These are phyloP conservation scores for Aphelenchoides avenae DNA, from an alignment of 1,140 invertebrate species.

Conservation along the genomic window DNA sequence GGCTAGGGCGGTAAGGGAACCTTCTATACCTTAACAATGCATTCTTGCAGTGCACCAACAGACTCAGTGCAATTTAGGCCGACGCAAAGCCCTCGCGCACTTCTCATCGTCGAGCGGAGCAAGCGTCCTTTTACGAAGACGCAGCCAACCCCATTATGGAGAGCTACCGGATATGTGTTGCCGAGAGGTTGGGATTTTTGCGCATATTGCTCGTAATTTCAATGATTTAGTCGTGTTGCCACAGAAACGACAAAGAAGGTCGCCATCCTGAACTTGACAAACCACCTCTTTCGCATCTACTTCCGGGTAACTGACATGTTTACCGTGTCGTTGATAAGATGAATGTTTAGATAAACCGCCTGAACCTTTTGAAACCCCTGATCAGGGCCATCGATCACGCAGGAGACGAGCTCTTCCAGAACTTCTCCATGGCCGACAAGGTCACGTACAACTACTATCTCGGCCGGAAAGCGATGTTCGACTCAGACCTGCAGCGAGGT, in stretches of 20 bases:
- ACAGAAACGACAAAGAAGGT: constrained; percentile 85
- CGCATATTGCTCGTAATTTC: constrained; percentile 7
- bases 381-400: constrained; percentile 86
- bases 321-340: too few relatives aligned
- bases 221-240: constrained; percentile 68
- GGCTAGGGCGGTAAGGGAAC: constrained; percentile 62
- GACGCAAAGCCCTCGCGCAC: constrained; percentile 25
- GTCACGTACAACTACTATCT: constrained; percentile 87
- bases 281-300: constrained; percentile 95
- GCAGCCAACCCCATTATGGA: constrained; percentile 53
- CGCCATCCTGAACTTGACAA: constrained; percentile 90
- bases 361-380: constrained; percentile 91
- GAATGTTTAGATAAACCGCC: constrained; percentile 74
- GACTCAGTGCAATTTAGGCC: constrained; percentile 36
- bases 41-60: too few relatives aligned
- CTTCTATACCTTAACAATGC: constrained; percentile 1
- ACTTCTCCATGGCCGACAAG: constrained; percentile 76
- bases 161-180: constrained; percentile 83
- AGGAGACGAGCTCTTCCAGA: constrained; percentile 78
- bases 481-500: too few relatives aligned
- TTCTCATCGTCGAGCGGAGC: constrained; percentile 22
- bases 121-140: constrained; percentile 38
- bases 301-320: constrained; percentile 79
- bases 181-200: constrained; percentile 72
- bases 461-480: constrained; percentile 93